Evolutionary conservation across 2,113 vertebrate genomes (phyloP).

Genomic region (Formicarius rufipectus): DNA sequence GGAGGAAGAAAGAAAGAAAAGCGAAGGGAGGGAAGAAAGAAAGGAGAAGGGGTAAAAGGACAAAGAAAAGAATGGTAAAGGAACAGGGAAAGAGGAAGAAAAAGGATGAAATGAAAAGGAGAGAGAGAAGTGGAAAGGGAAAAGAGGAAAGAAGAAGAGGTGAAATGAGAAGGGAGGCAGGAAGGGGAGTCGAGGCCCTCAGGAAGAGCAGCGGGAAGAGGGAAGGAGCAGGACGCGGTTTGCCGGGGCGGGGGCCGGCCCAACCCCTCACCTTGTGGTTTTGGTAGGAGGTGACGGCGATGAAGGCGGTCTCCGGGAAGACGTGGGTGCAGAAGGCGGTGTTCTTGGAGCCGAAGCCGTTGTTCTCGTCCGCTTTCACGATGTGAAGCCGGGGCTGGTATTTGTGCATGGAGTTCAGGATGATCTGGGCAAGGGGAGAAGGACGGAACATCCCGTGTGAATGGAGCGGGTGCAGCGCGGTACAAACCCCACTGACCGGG

Average conservation of each 20-base stretch:
- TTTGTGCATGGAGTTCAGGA: constrained; percentile 99
- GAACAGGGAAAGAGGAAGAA: rapidly evolving
- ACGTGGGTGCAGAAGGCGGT: constrained; percentile 98
- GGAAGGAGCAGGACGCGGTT: neutral
- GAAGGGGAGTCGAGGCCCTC: neutral
- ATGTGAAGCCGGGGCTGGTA: constrained; percentile 98
- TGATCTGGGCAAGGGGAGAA: constrained; percentile 81
- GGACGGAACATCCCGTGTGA: neutral
- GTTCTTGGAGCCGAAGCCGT: constrained; percentile 98
- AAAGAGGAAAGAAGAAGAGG: too few relatives aligned
- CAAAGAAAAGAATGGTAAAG: neutral
- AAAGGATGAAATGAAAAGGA: too few relatives aligned
- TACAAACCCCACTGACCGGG: rapidly evolving
- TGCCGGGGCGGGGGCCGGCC: neutral
- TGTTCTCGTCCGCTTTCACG: constrained; percentile 97
- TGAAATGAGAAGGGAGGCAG: neutral
- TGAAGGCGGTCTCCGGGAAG: constrained; percentile 95
- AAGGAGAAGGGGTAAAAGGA: neutral
- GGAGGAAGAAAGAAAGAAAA: too few relatives aligned
- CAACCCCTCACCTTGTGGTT: constrained; percentile 90
- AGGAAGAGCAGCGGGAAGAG: neutral
- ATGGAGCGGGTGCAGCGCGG: neutral
- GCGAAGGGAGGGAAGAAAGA: too few relatives aligned
- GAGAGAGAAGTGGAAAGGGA: rapidly evolving
- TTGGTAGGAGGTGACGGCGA: constrained; percentile 97